phyloP scores from a whole-genome alignment of 2,888 invertebrate species.

The Cabera pusaria region DNA sequence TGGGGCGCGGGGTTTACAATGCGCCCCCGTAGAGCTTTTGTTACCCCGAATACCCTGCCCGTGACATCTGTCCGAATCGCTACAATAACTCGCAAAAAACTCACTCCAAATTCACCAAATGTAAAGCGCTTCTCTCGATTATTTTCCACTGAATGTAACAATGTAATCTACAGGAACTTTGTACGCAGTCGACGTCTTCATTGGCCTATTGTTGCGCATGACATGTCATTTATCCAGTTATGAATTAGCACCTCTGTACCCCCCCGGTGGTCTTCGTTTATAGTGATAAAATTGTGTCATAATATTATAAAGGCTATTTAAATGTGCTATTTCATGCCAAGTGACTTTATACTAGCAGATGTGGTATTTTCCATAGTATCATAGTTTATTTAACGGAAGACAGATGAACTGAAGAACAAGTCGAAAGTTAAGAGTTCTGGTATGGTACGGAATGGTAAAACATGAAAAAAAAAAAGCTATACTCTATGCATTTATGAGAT shows the following conservation, averaged over 20 bases:
- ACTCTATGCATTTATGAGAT: too few relatives aligned
- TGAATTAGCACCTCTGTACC: slow-evolving; percentile 52
- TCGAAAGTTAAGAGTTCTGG: too few relatives aligned
- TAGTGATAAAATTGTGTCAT: slow-evolving; percentile 50
- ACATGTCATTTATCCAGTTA: slow-evolving; percentile 71
- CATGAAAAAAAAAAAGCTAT: too few relatives aligned
- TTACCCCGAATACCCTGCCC: slow-evolving; percentile 69
- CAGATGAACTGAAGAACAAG: too few relatives aligned
- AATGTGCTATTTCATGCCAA: slow-evolving; percentile 47
- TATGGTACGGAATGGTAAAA: too few relatives aligned
- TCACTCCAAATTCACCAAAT: slow-evolving; percentile 69
- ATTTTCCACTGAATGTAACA: slow-evolving; percentile 66
- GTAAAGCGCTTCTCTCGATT: slow-evolving; percentile 62
- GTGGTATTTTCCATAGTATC: too few relatives aligned
- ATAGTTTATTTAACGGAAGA: too few relatives aligned
- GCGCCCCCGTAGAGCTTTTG: slow-evolving; percentile 79
- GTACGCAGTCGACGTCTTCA: slow-evolving; percentile 59
- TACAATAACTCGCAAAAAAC: slow-evolving; percentile 81
- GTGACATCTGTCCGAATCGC: slow-evolving; percentile 81
- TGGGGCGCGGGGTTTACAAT: slow-evolving; percentile 66
- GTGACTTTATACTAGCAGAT: too few relatives aligned
- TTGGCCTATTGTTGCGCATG: slow-evolving; percentile 68
- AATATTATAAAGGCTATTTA: slow-evolving; percentile 65
- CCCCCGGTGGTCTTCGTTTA: slow-evolving; percentile 66
- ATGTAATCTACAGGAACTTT: slow-evolving; percentile 46